A percentile compares a stretch with the other conserved stretches of the same genome.
Conservation (phyloP, 2,797 vertebrate genomes). For the Manis pentadactyla region DNA sequence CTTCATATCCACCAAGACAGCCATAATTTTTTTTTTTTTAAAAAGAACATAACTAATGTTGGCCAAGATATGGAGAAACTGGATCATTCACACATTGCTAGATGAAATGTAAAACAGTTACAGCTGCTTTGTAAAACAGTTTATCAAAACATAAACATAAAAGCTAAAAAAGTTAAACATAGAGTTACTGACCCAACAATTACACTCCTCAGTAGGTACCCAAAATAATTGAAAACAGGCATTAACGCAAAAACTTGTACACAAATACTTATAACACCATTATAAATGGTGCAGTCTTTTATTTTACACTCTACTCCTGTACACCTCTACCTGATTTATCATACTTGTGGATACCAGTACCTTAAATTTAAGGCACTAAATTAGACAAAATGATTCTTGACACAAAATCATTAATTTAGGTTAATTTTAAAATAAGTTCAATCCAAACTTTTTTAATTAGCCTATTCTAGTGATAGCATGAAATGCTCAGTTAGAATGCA, state of each 20-base stretch:
- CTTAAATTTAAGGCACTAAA: background rate
- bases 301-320: background rate
- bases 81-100: background rate
- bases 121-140: background rate
- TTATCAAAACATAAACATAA: background rate
- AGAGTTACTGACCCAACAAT: background rate
- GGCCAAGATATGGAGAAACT: background rate
- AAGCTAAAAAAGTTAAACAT: background rate
- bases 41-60: background rate
- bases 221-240: background rate
- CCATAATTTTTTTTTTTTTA: background rate
- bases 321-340: background rate
- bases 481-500: background rate
- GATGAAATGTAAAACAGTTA: background rate
- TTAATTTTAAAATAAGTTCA: background rate
- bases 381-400: background rate
- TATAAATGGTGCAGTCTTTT: background rate
- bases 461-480: background rate
- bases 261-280: background rate
- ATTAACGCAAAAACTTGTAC: background rate
- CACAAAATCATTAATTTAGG: background rate
- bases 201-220: background rate
- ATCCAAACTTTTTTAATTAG: background rate
- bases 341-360: background rate
- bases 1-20: background rate